Evolutionary conservation across 2,888 invertebrate species (phyloP), one percentile per base, ranked within the genome.

Genomic region (Chrysina gloriosa): DNA sequence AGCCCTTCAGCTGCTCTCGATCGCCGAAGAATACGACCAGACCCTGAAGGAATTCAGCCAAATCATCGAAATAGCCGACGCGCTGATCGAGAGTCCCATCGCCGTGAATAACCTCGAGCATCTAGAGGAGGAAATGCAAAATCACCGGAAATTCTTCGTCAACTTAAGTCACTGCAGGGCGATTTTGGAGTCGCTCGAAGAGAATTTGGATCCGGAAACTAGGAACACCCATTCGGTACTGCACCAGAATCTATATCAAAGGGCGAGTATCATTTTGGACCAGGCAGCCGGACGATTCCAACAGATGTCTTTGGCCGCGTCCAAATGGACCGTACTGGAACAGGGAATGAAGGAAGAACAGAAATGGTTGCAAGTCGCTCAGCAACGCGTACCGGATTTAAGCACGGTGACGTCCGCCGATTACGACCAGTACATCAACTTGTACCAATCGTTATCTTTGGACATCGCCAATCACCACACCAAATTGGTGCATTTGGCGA

Each of bases 61-160:
- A 79, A 94, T 95, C 27, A 93, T 93, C 2, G 90, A 93, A 61
- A 88, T 95, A 3, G 95, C 95, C 0, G 93, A 95, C 80, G 90
- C 91, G 42, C 83, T 95, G 34, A 87, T 95, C 4, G 91, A 93
- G 72, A 91, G 91, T 73, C 90, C 92, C 45, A 90, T 95, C 29
- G 88, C 89, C 4, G 92, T 94, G 0, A 88, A 87, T 34, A 90
- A 90, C 73, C 84, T 94, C 69, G 90, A 92, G 75, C 92, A 94
- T 75, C 84, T 95, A n/a, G 93, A 93, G 77, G 93, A 94, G 77
- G 95, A 95, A 84, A 93, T 95, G 84, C 94, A 94, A 77, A 95
- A 93, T 78, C 94, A 95, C 77, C 87, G 95, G 36, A 94, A 93
- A 78, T 95, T 95, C 85, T 95, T 95, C 78, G 92, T 94, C 0